Base-by-base conservation (phyloP, 1,140 invertebrate species). In the Diorhabda elongata region DNA sequence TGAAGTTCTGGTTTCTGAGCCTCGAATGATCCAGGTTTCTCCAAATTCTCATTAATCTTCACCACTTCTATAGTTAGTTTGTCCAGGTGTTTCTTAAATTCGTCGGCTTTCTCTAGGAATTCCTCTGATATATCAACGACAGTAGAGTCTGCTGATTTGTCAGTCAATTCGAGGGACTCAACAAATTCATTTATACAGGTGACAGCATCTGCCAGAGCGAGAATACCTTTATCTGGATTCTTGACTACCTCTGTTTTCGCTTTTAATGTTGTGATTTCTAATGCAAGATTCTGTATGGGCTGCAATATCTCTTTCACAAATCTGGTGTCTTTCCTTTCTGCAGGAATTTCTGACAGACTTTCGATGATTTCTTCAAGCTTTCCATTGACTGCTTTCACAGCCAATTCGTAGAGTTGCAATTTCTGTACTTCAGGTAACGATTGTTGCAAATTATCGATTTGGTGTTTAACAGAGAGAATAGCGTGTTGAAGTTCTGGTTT, bases 21-120 rank as follows among this genome's bases (percentile, higher is more conserved):
- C 63, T 71, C 72, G 11, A 47, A 52, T 67, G 68, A 26, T 64
- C 70, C 60, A 3, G 69, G 68, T 67, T 70, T 68, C 8, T 57
- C 42, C 4, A 52, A 4, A 52, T 52, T 52, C n/a, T 52, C 4
- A n/a, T 52, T 52, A 52, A 52, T n/a, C 47, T 52, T 52, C 6
- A 52, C 47, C 6, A 52, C 4, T 3, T 8, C 47, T 8, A n/a
- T 52, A 52, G 47, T 52, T 52, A 52, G n/a, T 4, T 52, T 2
- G 4, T 52, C n/a, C 4, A 52, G 3, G 6, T 52, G 2, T 3
- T 52, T 3, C n/a, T 52, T 52, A 4, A 52, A 6, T 8, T n/a
- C 4, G 4, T 4, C 47, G 6, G 47, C 0, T n/a, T 52, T 52
- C 2, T 52, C 47, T 2, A 52, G 2, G n/a, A 52, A 3, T 3